Base-by-base conservation (phyloP, 1,140 invertebrate genomes). In the Gyrodactylus salaris region DNA sequence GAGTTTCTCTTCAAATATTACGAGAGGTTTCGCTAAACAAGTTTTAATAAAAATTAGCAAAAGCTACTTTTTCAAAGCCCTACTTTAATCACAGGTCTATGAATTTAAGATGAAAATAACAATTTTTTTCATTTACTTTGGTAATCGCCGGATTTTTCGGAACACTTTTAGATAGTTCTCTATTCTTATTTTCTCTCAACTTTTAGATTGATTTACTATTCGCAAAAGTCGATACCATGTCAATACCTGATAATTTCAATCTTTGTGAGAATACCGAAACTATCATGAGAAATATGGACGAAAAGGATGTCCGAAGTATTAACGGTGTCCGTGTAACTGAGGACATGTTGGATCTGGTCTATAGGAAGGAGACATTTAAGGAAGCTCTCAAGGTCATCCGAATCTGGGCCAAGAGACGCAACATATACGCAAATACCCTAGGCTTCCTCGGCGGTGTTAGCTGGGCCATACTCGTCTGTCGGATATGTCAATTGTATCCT, bases 391-490 rank as follows among this genome's bases (percentile, higher is more conserved):
- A 92, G 77, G 87, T 91, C 21, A 94, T 99, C 74, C 99, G 99
- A 82, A 82, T 98, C 68, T 98, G 94, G 94, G 94, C 94, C 1
- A 98, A 97, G 85, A 86, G 91, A 73, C 88, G 91, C 81, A 91
- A 93, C 54, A 91, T 99, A 74, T 99, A 98, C 82, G 96, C 91
- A 69, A 99, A 99, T 84, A 88, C 88, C 0, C 82, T 99, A 75
- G 95, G 95, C 23, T 99, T 95, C 79, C 85, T 99, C 70, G 95
- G 95, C 73, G 95, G 95, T 74, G 92, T 99, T 25, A 95, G 91
- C 0, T 99, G 95, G 95, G 94, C 95, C 24, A 98, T 99, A 89
- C 80, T 99, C 26, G 92, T 98, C 0, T 95, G 95, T 0, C 83
- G 94, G 76, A 94, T 91, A 0, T 99, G 94, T 81, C 95, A 99